Base-by-base conservation (phyloP, 2,797 vertebrate species). In the Erithacus rubecula region DNA sequence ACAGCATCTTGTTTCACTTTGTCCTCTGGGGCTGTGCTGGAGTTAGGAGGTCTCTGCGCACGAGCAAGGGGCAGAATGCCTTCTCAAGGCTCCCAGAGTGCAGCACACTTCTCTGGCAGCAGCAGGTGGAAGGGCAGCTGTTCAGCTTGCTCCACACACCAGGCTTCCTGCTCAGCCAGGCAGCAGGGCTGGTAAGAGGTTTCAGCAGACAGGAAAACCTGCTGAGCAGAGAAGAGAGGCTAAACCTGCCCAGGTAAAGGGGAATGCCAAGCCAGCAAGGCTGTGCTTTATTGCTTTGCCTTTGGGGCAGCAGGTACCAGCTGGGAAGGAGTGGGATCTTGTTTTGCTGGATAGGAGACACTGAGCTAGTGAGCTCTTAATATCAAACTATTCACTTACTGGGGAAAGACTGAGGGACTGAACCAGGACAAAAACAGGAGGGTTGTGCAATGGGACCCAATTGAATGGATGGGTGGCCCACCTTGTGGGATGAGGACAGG, bases 211-310 rank as follows among this genome's bases (percentile, higher is more conserved):
- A 2, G 23, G 34, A 82, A 67, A 44, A 55, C 36, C 39, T 30
- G 27, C 64, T 74, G 62, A 78, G 65, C 27, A 43, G 53, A 64
- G 41, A 49, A 71, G 58, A 78, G 67, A 79, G 26, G 46, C 49
- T 63, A 75, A 87, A 68, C 20, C 29, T 68, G 39, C 70, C 62
- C 56, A 41, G 20, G 11, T 64, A 46, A 87, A 63, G 12, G 21
- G 15, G 27, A 15, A 41, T 4, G 3, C 62, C 29, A 17, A 26
- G 19, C 5, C 0, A 0, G 53, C 0, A 5, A 91, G 58, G n/a
- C 49, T 91, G 56, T 21, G 26, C 34, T 85, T 79, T 65, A 43
- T 9, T 27, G 19, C 36, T 76, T 76, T 87, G 63, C 64, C 51
- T 88, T 85, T 1, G 3, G 58, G 79, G 68, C 63, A 87, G 58